phyloP scores from a whole-genome alignment of 2,797 vertebrate species.

The Dipus sagitta region DNA sequence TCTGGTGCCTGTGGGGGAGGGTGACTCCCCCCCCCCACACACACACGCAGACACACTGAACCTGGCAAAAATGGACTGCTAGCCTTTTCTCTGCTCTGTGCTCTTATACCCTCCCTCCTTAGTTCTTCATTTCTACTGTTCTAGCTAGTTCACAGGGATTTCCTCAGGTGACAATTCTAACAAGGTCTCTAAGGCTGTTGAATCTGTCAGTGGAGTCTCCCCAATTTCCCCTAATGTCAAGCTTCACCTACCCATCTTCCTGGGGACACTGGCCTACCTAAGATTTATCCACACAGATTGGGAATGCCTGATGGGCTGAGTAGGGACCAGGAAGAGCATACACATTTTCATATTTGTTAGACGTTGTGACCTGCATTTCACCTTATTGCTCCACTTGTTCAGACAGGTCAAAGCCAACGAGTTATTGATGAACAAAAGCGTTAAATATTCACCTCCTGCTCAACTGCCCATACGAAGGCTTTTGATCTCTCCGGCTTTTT shows the following conservation, averaged over 20 bases:
- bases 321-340: slow-evolving; percentile 65
- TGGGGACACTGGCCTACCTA: slow-evolving; percentile 63
- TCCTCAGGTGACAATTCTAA: slow-evolving; percentile 37
- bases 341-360: slow-evolving; percentile 94
- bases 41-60: background rate
- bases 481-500: slow-evolving; percentile 89
- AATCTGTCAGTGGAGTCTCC: background rate
- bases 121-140: slow-evolving; percentile 12
- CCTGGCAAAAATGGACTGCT: slow-evolving; percentile 2
- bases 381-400: slow-evolving; percentile 93
- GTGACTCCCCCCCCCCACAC: background rate
- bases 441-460: slow-evolving; percentile 95
- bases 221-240: slow-evolving; percentile 42
- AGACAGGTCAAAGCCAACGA: slow-evolving; percentile 99
- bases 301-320: slow-evolving; percentile 31
- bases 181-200: slow-evolving; percentile 21
- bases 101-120: background rate
- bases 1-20: background rate
- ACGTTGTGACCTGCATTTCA: slow-evolving; percentile 99
- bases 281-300: slow-evolving; percentile 67
- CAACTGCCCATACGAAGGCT: slow-evolving; percentile 88
- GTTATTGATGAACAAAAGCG: slow-evolving; percentile 97
- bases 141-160: slow-evolving; percentile 47
- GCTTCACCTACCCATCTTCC: background rate
- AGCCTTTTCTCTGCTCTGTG: background rate